Percentiles rank a stretch among this genome's conserved stretches.
These are phyloP conservation scores for Lapara coniferarum DNA, from an alignment of 2,888 invertebrate genomes.

Conservation along the genomic window DNA sequence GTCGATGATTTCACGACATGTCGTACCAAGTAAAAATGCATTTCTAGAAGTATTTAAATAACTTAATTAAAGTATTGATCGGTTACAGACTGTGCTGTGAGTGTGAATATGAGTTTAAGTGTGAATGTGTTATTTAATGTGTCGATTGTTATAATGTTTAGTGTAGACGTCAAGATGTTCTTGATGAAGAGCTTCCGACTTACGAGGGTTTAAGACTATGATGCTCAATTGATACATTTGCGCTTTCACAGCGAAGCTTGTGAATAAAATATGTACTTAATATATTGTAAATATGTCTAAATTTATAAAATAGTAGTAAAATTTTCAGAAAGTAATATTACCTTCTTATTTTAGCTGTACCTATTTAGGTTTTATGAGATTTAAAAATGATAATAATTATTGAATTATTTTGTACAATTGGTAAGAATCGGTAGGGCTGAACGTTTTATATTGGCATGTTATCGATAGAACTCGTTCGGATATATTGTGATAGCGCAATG, in stretches of 20 bases:
- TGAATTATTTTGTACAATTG: slow-evolving; percentile 74
- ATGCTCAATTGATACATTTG: slow-evolving; percentile 80
- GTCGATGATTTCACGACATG: slow-evolving; percentile 55
- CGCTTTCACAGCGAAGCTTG: slow-evolving; percentile 78
- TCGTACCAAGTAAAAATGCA: slow-evolving; percentile 83
- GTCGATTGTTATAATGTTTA: slow-evolving; percentile 65
- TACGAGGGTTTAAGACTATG: slow-evolving; percentile 60
- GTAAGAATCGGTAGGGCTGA: slow-evolving; percentile 71
- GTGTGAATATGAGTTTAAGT: slow-evolving; percentile 68
- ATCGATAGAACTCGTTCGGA: slow-evolving; percentile 50
- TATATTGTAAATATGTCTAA: slow-evolving; percentile 77
- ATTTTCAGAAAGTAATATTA: slow-evolving; percentile 65
- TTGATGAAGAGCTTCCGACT: slow-evolving; percentile 65
- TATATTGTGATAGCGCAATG: slow-evolving; percentile 79
- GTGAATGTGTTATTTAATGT: slow-evolving; percentile 80
- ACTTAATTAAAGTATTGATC: slow-evolving; percentile 76
- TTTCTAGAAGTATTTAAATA: slow-evolving; percentile 82
- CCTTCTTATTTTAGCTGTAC: slow-evolving; percentile 73
- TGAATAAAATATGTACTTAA: slow-evolving; percentile 63
- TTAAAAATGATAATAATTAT: slow-evolving; percentile 63
- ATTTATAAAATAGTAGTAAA: slow-evolving; percentile 76
- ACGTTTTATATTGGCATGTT: slow-evolving; percentile 75
- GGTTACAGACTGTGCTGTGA: slow-evolving; percentile 78
- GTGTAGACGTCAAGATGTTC: slow-evolving; percentile 53
- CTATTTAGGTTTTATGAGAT: slow-evolving; percentile 81